These are phyloP conservation scores for Cryptophagus acutangulus DNA, from an alignment of 2,888 invertebrate species.

Conservation along the genomic window DNA sequence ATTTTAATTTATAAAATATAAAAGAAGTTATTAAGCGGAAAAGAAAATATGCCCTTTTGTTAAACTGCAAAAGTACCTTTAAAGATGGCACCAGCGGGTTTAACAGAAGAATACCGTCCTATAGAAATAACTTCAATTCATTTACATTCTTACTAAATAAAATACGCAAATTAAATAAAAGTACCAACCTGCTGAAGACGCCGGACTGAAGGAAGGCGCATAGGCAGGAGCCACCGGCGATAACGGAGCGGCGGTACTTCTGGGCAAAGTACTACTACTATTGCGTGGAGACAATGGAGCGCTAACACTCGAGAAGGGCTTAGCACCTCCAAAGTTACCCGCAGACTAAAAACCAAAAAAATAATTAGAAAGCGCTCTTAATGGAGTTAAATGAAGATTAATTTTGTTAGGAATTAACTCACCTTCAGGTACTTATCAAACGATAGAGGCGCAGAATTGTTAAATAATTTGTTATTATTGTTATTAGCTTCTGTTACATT, in stretches of 20 bases:
- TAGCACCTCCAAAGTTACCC: conserved; percentile 50
- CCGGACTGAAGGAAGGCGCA: conserved; percentile 36
- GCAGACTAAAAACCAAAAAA: conserved; percentile 18
- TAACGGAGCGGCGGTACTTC: conserved; percentile 31
- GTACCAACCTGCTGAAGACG: conserved; percentile 41
- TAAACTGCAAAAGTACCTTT: conserved; percentile 41
- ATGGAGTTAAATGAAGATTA: too few relatives aligned
- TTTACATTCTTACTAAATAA: conserved; percentile 13
- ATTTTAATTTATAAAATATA: conserved; percentile 25
- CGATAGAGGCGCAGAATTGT: conserved; percentile 34
- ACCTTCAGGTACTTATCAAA: conserved; percentile 40
- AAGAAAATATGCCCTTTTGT: conserved; percentile 16
- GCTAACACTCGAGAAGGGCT: conserved; percentile 55
- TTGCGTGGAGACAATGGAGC: conserved; percentile 53
- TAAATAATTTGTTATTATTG: conserved; percentile 28
- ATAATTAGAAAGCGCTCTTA: neutral
- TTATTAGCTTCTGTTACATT: conserved; percentile 28
- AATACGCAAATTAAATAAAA: conserved; percentile 6
- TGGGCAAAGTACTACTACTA: conserved; percentile 22
- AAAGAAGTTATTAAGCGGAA: conserved; percentile 12
- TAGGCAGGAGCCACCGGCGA: conserved; percentile 33
- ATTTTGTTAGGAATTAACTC: conserved; percentile 24
- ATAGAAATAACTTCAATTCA: conserved; percentile 26
- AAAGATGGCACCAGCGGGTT: conserved; percentile 42
- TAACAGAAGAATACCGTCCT: conserved; percentile 45